Conservation (phyloP, 2,888 invertebrate genomes). For the Bembecia ichneumoniformis region DNA sequence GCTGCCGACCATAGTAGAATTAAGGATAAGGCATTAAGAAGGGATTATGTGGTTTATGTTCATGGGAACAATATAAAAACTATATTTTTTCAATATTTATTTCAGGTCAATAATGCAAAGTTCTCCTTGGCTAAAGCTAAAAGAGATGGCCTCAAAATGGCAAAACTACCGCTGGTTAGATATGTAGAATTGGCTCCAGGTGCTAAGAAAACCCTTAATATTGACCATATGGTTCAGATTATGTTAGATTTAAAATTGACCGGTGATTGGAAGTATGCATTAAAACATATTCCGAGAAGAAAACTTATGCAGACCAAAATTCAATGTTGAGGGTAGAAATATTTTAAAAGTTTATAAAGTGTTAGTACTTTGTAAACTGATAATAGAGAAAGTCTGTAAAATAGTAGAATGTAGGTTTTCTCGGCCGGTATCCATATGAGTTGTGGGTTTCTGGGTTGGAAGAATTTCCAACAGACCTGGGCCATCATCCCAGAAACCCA, state of each 20-base stretch:
- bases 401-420: too few relatives aligned
- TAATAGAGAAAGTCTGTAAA: too few relatives aligned
- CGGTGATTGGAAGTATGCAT: conserved; percentile 80
- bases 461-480: too few relatives aligned
- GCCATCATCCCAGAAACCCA: too few relatives aligned
- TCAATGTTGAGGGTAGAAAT: conserved; percentile 2
- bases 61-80: neutral
- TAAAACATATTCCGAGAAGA: conserved; percentile 80
- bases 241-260: conserved; percentile 76
- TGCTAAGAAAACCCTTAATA: conserved; percentile 83
- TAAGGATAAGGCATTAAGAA: too few relatives aligned
- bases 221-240: conserved; percentile 84
- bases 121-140: conserved; percentile 89
- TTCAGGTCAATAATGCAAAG: conserved; percentile 69
- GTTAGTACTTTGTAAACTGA: too few relatives aligned
- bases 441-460: too few relatives aligned
- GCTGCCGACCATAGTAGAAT: too few relatives aligned
- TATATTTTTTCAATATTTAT: conserved; percentile 8
- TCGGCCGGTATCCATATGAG: too few relatives aligned
- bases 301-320: conserved; percentile 74
- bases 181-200: conserved; percentile 84
- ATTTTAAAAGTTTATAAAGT: too few relatives aligned
- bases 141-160: conserved; percentile 81
- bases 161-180: conserved; percentile 84
- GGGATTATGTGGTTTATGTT: too few relatives aligned